Base-by-base conservation (phyloP, 1,140 invertebrate species). In the Caenorhabditis briggsae region DNA sequence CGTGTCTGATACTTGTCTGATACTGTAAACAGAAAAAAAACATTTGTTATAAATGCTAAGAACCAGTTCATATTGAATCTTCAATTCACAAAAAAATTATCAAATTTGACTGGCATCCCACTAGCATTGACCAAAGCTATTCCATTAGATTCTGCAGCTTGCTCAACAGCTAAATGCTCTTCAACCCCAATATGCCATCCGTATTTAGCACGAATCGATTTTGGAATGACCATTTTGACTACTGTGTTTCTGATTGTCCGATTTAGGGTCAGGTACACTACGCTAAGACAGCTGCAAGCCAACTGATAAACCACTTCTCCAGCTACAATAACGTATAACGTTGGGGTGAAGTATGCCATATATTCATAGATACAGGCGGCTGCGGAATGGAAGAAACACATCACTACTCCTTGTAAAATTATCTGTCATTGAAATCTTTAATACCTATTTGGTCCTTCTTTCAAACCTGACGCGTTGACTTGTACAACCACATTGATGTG, bases 281-380 rank as follows among this genome's bases (percentile, higher is more conserved):
- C 20, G 3, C 16, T n/a, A 9, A 59, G n/a, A 23, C 56, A 20
- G 8, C 56, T n/a, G 20, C 56, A 5, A n/a, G 18, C 20, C 14
- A n/a, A n/a, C n/a, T 59, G 56, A 14, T n/a, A 59, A 5, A 59
- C 2, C n/a, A n/a, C n/a, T 59, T 59, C 16, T 23, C 56, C 56
- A 5, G 56, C n/a, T 9, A 59, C 18, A n/a, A 59, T 59, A 3
- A 59, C 16, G 5, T 23, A 59, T n/a, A 20, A 23, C 1, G 56
- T 14, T n/a, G 56, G 9, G 2, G 2, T 11, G 20, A 85, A 65
- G 53, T 83, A 85, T 16, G 85, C 8, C 58, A 70, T 50, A 43
- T 83, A 85, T 18, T 70, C 84, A 23, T 85, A 85, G 33, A 85
- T 16, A 58, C 20, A 18, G 18, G 58, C 84, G 12, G 84, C 64